Base-by-base conservation (phyloP, 37 sponge, comb jelly and placozoan species). In the Axinella damicornis region DNA sequence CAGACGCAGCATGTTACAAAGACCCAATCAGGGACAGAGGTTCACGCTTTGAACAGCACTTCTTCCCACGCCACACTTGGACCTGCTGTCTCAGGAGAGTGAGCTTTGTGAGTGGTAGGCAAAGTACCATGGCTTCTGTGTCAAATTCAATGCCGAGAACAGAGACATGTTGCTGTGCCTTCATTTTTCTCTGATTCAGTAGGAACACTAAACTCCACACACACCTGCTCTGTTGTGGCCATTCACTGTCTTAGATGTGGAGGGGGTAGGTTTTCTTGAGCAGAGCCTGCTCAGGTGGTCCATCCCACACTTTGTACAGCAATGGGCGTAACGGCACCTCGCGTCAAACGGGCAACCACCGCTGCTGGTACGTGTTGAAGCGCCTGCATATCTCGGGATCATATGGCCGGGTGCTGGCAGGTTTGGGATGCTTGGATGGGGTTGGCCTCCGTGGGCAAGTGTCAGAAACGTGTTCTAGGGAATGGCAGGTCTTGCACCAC, bases 91-190 rank as follows among this genome's bases (percentile, higher is more conserved):
- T 21, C 30, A 71, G 78, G 30, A 73, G 38, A 21, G 27, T 24
- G 17, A 79, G 69, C 11, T 79, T 79, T 4, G 64, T 37, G 25
- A 1, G 0, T 0, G 65, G 65, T 27, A 78, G 77, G 62, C 64
- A 13, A 27, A 62, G 64, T 4, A 28, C 2, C 32, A 75, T 19
- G 6, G 17, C 11, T 20, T 20, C n/a, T 12, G 78, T 34, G 59
- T 60, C 63, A 19, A 77, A 32, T 40, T 77, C 59, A 57, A 77
- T 56, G 16, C 78, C 78, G 2, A 77, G 59, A n/a, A 77, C n/a
- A 32, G 54, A 40, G 2, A 76, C 4, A 2, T 37, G 78, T 77
- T 22, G 60, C 22, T 22, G 78, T 62, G 1, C 78, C 78, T 59
- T 58, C 78, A 20, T 35, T 21, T 16, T 77, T 77, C 4, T 77